Conservation (phyloP, 2,888 invertebrate species). For the Vannuccia rotundouncinata region DNA sequence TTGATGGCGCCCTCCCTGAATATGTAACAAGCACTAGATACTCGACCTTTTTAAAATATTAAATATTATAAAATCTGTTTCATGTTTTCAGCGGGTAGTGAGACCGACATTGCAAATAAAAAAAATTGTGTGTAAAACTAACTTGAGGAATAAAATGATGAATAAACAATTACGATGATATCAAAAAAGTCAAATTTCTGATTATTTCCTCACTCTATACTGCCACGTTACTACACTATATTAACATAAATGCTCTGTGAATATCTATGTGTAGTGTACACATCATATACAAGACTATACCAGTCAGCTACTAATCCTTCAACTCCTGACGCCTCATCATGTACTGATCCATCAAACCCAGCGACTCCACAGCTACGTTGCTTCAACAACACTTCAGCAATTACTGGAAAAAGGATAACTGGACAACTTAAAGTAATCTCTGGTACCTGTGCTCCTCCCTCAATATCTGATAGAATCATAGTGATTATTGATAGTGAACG, state of each 20-base stretch:
- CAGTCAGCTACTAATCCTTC: background rate
- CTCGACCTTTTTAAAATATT: background rate
- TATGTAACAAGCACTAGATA: background rate
- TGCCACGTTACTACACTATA: too few species aligned
- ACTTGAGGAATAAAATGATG: too few species aligned
- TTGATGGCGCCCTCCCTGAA: background rate
- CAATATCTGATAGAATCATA: background rate
- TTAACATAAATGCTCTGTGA: too few species aligned
- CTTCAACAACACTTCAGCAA: background rate
- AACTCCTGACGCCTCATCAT: background rate
- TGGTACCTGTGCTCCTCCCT: background rate
- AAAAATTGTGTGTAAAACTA: background rate
- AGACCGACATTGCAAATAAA: background rate
- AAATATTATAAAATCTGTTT: background rate
- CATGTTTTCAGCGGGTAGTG: background rate
- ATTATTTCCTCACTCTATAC: too few species aligned
- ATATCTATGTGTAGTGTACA: too few species aligned
- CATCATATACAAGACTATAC: background rate
- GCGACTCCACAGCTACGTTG: background rate
- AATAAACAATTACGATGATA: too few species aligned
- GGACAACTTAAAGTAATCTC: background rate
- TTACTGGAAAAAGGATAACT: background rate
- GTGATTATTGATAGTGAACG: background rate
- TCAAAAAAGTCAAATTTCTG: too few species aligned
- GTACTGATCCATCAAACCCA: background rate